Conservation (phyloP, 2,113 vertebrate species). For the Lycaon pictus region DNA sequence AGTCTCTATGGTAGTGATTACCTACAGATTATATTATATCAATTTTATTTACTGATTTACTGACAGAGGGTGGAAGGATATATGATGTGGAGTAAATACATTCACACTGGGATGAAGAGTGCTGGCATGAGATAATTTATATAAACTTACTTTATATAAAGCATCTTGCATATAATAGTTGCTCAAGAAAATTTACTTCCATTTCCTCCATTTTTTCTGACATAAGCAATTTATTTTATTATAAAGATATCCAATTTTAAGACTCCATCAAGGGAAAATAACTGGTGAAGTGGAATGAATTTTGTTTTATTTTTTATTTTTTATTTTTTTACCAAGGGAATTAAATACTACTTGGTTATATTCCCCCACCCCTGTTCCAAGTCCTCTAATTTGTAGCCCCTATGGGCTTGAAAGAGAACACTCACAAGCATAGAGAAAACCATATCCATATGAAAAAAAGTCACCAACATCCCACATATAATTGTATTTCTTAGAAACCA, state of each 20-base stretch:
- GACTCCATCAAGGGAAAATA: not conserved
- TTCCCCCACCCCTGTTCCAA: not conserved
- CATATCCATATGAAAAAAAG: slow-evolving; percentile 33
- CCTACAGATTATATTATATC: slow-evolving; percentile 81
- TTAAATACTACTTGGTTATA: not conserved
- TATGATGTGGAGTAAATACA: slow-evolving; percentile 82
- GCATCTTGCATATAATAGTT: not conserved
- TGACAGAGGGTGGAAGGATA: slow-evolving; percentile 79
- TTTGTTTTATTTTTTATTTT: not conserved
- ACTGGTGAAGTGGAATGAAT: not conserved
- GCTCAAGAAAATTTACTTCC: not conserved
- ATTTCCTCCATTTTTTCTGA: not conserved
- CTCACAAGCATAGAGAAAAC: slow-evolving; percentile 13
- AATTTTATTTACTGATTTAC: slow-evolving; percentile 78
- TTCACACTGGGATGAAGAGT: slow-evolving; percentile 80
- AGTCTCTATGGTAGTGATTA: slow-evolving; percentile 75
- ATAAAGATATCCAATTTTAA: not conserved
- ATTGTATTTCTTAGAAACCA: slow-evolving; percentile 67
- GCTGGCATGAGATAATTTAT: slow-evolving; percentile 81
- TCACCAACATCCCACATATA: not conserved
- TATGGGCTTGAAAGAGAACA: not conserved
- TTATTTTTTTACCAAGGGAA: not conserved
- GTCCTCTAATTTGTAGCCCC: slow-evolving; percentile 1
- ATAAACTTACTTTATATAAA: not conserved
- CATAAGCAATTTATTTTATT: not conserved